Evolutionary conservation across 2,113 vertebrate genomes (phyloP).

Genomic region (Tetrao urogallus): DNA sequence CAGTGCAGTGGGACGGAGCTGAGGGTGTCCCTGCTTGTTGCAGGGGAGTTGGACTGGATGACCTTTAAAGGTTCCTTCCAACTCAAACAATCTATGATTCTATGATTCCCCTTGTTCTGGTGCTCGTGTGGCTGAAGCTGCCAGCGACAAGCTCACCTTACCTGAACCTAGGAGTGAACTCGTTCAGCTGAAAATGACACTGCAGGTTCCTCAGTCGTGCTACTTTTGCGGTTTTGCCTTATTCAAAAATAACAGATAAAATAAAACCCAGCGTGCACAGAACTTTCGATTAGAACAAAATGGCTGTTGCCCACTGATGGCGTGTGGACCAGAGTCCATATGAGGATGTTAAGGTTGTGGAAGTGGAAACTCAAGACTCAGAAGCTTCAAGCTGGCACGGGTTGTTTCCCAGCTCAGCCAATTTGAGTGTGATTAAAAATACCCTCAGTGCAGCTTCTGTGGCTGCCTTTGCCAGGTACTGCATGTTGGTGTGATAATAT

Average conservation of each 20-base stretch:
- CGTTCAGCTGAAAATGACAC: not conserved
- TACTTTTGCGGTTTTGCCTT: not conserved
- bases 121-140: not conserved
- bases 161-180: not conserved
- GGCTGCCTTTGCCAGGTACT: not conserved
- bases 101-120: not conserved
- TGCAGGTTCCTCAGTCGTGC: not conserved
- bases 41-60: no score
- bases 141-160: not conserved
- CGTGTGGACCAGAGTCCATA: not conserved
- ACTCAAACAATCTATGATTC: no score
- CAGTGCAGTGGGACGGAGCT: not conserved
- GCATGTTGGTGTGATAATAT: not conserved
- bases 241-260: not conserved
- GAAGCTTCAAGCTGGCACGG: not conserved
- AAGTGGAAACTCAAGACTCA: not conserved
- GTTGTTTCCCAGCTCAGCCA: not conserved
- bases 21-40: no score
- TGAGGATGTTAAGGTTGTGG: not conserved
- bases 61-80: no score
- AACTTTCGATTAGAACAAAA: not conserved
- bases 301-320: not conserved
- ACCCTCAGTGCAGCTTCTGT: not conserved
- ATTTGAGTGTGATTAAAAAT: not conserved
- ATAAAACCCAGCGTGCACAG: not conserved